Evolutionary conservation across 1,140 invertebrate genomes (phyloP), one percentile per base, ranked within the genome.

Genomic region (Rhopalosiphum padi): DNA sequence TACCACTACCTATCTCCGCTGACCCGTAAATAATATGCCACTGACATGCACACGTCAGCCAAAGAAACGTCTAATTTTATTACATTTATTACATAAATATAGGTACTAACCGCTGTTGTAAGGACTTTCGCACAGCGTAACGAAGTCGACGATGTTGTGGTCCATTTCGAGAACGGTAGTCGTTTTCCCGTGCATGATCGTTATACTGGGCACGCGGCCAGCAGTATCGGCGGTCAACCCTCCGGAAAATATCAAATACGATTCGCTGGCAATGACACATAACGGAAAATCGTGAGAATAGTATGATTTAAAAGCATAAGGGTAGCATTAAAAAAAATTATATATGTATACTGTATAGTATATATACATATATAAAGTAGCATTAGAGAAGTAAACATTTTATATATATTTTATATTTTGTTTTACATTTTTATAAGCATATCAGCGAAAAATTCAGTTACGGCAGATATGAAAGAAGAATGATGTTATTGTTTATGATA

Each of bases 151-250:
- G 90, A 99, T 98, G 95, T 97, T 98, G 95, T 99, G 98, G 95
- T 99, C 99, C 99, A 99, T 99, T 96, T 99, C 99, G 94, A 99
- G 96, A 90, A 99, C 98, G 4, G 99, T 99, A 82, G 98, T 99
- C 94, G 97, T 98, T 96, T 99, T 98, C 93, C 97, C 98, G 95
- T 98, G 98, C 95, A 99, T 98, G 94, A 99, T 98, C 43, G 99
- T 99, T 95, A 99, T 98, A 95, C 98, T 98, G 94, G 99, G 99
- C 93, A 98, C 98, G 94, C 97, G 96, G 93, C 98, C 98, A 94
- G 97, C 97, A 95, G 97, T 97, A 95, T 99, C 98, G 95, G 97
- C 97, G 85, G 98, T 97, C 95, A 99, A 97, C 68, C 99, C 99
- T 94, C 99, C 99, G 94, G 98, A 99, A 96, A 99, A 99, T 96